Evolutionary conservation across 2,888 invertebrate species (phyloP).

Genomic region (Aphodius sticticus): DNA sequence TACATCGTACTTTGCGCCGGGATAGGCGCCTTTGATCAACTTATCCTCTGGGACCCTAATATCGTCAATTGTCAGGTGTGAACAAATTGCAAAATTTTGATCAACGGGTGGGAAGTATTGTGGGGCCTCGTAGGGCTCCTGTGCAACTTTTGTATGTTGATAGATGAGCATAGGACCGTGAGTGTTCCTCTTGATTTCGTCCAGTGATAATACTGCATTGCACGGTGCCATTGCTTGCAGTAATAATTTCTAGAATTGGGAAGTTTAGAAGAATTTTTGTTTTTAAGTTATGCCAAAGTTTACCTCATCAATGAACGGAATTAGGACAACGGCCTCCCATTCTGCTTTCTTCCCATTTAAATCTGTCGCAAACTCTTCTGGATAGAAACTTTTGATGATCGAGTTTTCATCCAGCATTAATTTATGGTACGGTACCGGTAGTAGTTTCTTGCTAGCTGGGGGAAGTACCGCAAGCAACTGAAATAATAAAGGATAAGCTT

Average conservation of each 20-base stretch:
- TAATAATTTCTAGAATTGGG: slow-evolving; percentile 65
- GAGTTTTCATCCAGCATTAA: slow-evolving; percentile 81
- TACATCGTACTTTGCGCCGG: slow-evolving; percentile 71
- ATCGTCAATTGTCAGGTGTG: slow-evolving; percentile 64
- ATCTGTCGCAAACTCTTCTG: slow-evolving; percentile 89
- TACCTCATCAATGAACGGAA: slow-evolving; percentile 92
- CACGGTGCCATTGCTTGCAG: slow-evolving; percentile 78
- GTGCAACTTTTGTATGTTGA: slow-evolving; percentile 67
- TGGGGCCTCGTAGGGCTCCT: slow-evolving; percentile 68
- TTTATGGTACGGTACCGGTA: slow-evolving; percentile 80
- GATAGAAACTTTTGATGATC: slow-evolving; percentile 91
- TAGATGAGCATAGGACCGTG: slow-evolving; percentile 91
- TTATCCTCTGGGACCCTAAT: slow-evolving; percentile 66
- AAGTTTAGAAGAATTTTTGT: background rate
- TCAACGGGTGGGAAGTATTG: slow-evolving; percentile 69
- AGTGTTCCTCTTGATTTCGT: slow-evolving; percentile 78
- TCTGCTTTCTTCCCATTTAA: slow-evolving; percentile 95
- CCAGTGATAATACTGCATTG: slow-evolving; percentile 69
- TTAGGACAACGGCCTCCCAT: slow-evolving; percentile 95
- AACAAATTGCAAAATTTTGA: slow-evolving; percentile 66
- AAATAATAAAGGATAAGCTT: slow-evolving; percentile 42
- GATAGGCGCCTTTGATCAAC: slow-evolving; percentile 75
- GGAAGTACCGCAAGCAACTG: slow-evolving; percentile 88
- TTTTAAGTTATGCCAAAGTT: background rate
- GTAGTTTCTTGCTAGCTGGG: slow-evolving; percentile 79